A percentile compares a stretch with the other conserved stretches of the same genome.
These are phyloP conservation scores for Acyrthosiphon pisum DNA, from an alignment of 1,140 invertebrate genomes.

Conservation along the genomic window DNA sequence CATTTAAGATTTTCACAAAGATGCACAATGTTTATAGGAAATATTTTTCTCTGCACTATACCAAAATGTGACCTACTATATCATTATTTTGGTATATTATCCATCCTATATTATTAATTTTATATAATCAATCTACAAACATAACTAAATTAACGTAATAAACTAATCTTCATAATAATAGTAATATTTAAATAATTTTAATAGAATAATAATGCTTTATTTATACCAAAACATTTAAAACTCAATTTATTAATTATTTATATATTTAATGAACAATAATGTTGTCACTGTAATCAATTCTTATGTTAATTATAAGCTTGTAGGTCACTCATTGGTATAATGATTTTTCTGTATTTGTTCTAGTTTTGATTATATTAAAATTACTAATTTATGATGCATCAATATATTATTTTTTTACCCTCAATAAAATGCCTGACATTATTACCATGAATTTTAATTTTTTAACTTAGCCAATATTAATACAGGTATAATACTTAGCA, in stretches of 20 bases:
- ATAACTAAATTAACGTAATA: neutral
- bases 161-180: neutral
- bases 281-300: neutral
- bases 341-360: neutral
- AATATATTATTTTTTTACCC: neutral
- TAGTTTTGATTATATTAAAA: neutral
- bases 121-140: neutral
- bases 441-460: neutral
- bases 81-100: neutral
- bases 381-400: neutral
- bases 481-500: neutral
- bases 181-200: neutral
- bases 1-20: neutral
- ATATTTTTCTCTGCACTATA: neutral
- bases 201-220: neutral
- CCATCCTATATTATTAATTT: neutral
- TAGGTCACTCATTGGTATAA: neutral
- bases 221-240: neutral
- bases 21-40: neutral
- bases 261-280: neutral
- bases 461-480: neutral
- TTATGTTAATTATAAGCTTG: neutral
- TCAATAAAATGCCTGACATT: neutral
- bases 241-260: neutral
- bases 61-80: neutral